Conservation (phyloP, 1,140 invertebrate species). For the Caenorhabditis tropicalis region DNA sequence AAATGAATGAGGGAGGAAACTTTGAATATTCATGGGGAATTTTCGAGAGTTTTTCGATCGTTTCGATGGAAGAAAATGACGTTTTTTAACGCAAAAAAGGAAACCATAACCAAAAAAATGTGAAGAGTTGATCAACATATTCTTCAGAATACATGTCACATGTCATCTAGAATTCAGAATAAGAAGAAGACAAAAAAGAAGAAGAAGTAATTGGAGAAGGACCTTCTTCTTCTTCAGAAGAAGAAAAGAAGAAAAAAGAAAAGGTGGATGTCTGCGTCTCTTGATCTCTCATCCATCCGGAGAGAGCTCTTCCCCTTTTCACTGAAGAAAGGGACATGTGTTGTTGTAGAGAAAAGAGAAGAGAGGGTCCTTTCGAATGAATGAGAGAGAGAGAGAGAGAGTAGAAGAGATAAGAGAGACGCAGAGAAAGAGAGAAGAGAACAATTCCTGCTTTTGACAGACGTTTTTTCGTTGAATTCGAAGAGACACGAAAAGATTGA, state of each 20-base stretch:
- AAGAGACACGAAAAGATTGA: too few species aligned
- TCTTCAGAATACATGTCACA: not conserved
- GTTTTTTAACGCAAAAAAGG: not conserved
- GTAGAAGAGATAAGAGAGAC: not conserved
- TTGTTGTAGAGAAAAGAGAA: not conserved
- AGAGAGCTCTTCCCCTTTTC: too few species aligned
- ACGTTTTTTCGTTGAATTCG: too few species aligned
- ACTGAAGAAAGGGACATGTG: not conserved
- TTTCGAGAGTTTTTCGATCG: not conserved
- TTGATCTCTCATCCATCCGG: not conserved
- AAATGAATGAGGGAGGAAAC: not conserved
- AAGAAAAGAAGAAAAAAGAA: not conserved
- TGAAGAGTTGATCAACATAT: not conserved
- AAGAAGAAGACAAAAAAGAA: not conserved
- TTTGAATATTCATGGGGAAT: not conserved
- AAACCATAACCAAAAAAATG: not conserved
- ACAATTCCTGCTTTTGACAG: not conserved
- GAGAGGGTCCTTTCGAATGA: too few species aligned
- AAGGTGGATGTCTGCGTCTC: not conserved
- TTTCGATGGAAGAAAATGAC: not conserved
- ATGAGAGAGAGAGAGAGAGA: not conserved
- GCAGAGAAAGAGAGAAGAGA: not conserved
- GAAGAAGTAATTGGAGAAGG: conserved; percentile 25
- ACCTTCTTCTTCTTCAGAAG: not conserved
- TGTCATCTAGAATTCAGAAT: not conserved